Percentiles rank a stretch among this genome's conserved stretches.
Evolutionary conservation across 2,113 vertebrate species (phyloP).

Genomic region (Zapus hudsonius): DNA sequence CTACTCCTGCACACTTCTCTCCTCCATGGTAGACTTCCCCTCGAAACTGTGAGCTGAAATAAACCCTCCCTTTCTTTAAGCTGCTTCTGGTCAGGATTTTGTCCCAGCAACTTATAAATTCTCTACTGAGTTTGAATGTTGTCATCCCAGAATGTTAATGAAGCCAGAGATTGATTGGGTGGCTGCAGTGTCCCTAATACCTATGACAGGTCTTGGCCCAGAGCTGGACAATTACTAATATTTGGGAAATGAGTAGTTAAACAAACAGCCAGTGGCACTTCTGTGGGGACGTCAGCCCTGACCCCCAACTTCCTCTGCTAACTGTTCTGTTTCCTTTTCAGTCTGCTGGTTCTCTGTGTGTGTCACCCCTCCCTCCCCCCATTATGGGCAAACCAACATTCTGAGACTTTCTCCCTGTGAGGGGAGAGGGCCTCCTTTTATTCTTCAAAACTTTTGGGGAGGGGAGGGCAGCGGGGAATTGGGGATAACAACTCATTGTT

Average conservation of each 20-base stretch:
- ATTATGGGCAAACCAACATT: neutral
- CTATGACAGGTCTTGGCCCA: neutral
- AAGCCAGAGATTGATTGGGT: neutral
- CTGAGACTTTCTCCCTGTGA: neutral
- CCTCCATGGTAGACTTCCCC: too few relatives aligned
- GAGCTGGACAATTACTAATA: neutral
- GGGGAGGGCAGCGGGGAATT: too few relatives aligned
- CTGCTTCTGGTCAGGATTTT: too few relatives aligned
- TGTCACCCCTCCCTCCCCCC: neutral
- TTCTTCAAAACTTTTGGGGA: neutral
- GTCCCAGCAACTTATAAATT: too few relatives aligned
- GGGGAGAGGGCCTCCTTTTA: neutral
- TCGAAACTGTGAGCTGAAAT: too few relatives aligned
- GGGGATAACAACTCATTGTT: too few relatives aligned
- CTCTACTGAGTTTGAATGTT: fast-evolving
- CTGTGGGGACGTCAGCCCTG: neutral
- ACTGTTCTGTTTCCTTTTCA: neutral
- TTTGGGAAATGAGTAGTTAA: neutral
- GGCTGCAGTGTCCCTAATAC: neutral
- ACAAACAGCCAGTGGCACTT: neutral
- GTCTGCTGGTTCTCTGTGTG: neutral
- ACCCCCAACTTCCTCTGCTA: neutral
- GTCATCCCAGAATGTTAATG: neutral
- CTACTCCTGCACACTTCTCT: too few relatives aligned
- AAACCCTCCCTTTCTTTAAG: too few relatives aligned